A percentile compares a stretch with the other conserved stretches of the same genome.
Evolutionary conservation across 2,797 vertebrate species (phyloP).

Genomic region (Thaleichthys pacificus): DNA sequence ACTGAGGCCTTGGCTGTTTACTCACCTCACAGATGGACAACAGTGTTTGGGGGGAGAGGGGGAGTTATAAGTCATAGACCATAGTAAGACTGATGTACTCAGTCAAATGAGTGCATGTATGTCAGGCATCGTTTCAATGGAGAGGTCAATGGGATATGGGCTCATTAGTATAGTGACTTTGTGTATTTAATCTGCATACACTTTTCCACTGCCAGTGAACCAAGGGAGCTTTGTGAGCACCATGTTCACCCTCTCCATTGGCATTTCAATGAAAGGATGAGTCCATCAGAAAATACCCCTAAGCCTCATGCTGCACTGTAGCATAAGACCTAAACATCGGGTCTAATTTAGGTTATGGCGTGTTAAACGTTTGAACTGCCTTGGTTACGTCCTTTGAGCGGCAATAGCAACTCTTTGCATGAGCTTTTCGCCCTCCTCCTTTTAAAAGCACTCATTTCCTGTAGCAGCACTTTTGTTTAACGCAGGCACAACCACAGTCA

Average conservation of each 20-base stretch:
- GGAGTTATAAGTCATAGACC: background rate
- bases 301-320: constrained; percentile 38
- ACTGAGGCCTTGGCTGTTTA: background rate
- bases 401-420: constrained; percentile 56
- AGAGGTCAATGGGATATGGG: background rate
- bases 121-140: background rate
- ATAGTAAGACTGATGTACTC: background rate
- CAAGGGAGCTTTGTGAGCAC: constrained; percentile 31
- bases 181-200: constrained; percentile 35
- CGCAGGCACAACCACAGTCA: constrained; percentile 74
- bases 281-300: constrained; percentile 38
- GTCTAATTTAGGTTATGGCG: constrained; percentile 57
- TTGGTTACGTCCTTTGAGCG: constrained; percentile 54
- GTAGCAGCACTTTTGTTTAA: constrained; percentile 74
- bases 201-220: constrained; percentile 42
- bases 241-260: constrained; percentile 33
- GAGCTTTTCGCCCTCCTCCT: constrained; percentile 43
- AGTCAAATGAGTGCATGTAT: background rate
- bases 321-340: constrained; percentile 44
- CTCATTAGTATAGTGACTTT: background rate
- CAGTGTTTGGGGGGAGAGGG: background rate
- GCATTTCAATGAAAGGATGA: constrained; percentile 47
- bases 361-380: constrained; percentile 64
- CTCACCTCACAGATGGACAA: constrained; percentile 1
- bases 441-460: constrained; percentile 74